phyloP scores from a whole-genome alignment of 2,888 invertebrate genomes.

The Limulus polyphemus region DNA sequence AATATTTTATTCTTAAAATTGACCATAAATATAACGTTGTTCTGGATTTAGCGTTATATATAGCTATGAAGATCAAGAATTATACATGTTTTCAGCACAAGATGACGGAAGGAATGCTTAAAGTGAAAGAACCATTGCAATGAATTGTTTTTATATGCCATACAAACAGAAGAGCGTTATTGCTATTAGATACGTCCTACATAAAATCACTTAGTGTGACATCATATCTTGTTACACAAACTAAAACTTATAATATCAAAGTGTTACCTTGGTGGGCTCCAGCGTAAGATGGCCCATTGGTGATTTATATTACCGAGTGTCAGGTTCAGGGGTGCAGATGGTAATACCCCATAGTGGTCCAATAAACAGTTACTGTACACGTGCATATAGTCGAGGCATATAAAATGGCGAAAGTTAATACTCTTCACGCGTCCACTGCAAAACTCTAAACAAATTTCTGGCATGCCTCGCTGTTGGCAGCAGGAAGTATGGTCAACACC shows the following conservation, averaged over 20 bases:
- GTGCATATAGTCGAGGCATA: conserved; percentile 66
- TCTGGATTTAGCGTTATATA: no score
- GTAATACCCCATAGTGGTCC: conserved; percentile 69
- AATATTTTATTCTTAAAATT: no score
- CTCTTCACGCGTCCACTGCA: conserved; percentile 66
- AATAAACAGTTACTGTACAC: conserved; percentile 68
- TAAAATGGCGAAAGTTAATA: conserved; percentile 67
- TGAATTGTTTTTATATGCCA: no score
- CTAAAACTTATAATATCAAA: not conserved
- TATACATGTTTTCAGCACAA: no score
- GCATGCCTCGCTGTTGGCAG: conserved; percentile 60
- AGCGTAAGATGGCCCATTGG: conserved; percentile 62
- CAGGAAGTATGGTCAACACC: conserved; percentile 69
- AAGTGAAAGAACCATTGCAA: no score
- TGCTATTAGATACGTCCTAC: no score
- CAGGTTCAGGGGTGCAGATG: conserved; percentile 55
- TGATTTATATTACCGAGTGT: conserved; percentile 56
- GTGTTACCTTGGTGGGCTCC: conserved; percentile 49
- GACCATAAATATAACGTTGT: no score
- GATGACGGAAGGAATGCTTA: no score
- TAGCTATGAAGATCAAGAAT: no score
- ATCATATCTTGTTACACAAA: no score
- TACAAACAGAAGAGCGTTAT: no score
- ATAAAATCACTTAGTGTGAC: no score
- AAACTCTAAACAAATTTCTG: conserved; percentile 57